Base-by-base conservation (phyloP, 2,113 vertebrate species). In the Hippocampus guttulatus region DNA sequence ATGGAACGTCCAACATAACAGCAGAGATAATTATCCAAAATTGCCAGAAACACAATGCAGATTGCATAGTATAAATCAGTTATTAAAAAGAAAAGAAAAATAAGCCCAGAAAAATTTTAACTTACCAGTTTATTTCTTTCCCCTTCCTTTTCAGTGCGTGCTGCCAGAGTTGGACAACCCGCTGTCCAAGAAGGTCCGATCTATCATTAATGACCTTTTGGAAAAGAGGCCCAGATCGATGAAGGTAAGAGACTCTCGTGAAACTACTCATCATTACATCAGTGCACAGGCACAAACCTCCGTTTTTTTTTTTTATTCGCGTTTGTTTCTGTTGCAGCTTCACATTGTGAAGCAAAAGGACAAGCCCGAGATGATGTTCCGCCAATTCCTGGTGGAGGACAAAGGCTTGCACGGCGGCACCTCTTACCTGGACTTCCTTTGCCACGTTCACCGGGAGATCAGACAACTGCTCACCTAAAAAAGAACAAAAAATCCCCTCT, bases 341-440 rank as follows among this genome's bases (percentile, higher is more conserved):
- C 75, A 90, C 0, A 88, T 98, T 14, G 94, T 96, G 72, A 95
- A 95, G 83, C 95, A 98, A 69, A 93, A 91, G 60, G 97, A 98
- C 71, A 94, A 94, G 85, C 83, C 92, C 0, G 97, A 98, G 83
- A 90, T 94, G 85, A 38, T 88, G 73, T 98, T 99, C 92, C 94
- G 94, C 5, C 95, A 98, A 87, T 88, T 94, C 79, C 90, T 98
- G 25, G 95, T 97, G 71, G 97, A 99, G 92, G 97, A 99, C 76
- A 97, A 97, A 88, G 92, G 89, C 55, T 88, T 96, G 58, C 89
- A 96, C 0, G 96, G 96, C 14, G 95, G 95, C 14, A 87, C 94
- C 0, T 99, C 96, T 0, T 98, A 98, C 0, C 85, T 95, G 90
- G 96, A 99, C 90, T 99, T 99, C 90, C 91, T 99, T 45, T 95